These are phyloP conservation scores for Phyllotis vaccarum DNA, from an alignment of 2,797 vertebrate genomes.

Conservation along the genomic window DNA sequence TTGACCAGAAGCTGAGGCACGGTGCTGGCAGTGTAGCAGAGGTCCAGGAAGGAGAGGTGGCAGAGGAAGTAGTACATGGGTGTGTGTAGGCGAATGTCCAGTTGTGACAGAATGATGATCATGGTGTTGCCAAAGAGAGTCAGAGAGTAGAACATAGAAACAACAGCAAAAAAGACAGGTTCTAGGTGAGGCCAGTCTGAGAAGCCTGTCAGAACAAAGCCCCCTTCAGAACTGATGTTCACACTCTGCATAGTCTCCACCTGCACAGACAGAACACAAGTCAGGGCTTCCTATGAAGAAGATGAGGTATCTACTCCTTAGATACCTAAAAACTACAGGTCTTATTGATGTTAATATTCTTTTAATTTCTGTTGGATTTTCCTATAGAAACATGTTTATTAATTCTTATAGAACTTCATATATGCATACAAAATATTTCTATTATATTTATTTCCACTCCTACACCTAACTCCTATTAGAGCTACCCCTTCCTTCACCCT, in stretches of 20 bases:
- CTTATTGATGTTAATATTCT: not conserved
- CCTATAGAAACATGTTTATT: not conserved
- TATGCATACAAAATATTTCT: not conserved
- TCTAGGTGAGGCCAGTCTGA: slow-evolving; percentile 62
- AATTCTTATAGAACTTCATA: not conserved
- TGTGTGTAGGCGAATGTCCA: slow-evolving; percentile 55
- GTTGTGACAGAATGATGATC: slow-evolving; percentile 56
- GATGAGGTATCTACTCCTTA: not conserved
- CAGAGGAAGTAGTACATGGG: slow-evolving; percentile 83
- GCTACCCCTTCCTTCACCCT: not conserved
- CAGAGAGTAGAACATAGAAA: slow-evolving; percentile 71
- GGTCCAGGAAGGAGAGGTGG: slow-evolving; percentile 80
- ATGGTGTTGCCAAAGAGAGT: slow-evolving; percentile 75
- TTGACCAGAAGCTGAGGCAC: slow-evolving; percentile 63
- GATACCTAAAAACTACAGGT: not conserved
- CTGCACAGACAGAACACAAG: not conserved
- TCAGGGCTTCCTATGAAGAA: not conserved
- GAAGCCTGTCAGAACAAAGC: slow-evolving; percentile 59
- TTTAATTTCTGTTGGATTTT: not conserved
- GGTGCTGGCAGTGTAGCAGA: slow-evolving; percentile 76
- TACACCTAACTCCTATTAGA: not conserved
- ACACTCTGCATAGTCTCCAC: not conserved
- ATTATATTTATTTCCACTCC: not conserved
- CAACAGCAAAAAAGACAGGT: slow-evolving; percentile 43
- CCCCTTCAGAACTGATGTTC: not conserved